These are phyloP conservation scores for Poecilia latipinna DNA, from an alignment of 2,113 vertebrate species.

Conservation along the genomic window DNA sequence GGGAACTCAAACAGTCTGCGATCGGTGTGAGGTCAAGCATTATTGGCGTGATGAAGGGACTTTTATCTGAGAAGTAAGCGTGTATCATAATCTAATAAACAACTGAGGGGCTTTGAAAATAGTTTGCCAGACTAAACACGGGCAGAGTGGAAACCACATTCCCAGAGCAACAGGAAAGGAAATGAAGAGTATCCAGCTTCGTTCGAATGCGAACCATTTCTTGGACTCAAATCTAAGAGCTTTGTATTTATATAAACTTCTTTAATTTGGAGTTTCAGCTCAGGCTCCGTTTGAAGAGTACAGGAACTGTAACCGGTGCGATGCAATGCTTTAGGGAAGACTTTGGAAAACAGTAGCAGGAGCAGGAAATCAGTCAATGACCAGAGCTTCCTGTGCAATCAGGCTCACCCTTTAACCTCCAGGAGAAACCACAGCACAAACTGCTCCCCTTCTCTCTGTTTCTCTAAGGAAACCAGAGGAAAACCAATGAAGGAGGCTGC, in stretches of 20 bases:
- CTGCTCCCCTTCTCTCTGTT: conserved; percentile 57
- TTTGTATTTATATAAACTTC: conserved; percentile 9
- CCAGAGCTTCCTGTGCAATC: conserved; percentile 76
- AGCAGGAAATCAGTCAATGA: conserved; percentile 81
- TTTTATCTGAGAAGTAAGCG: conserved; percentile 57
- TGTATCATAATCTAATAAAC: conserved; percentile 65
- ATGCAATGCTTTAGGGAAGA: conserved; percentile 41
- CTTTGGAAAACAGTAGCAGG: conserved; percentile 75
- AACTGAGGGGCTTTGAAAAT: conserved; percentile 49
- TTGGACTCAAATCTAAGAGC: conserved; percentile 1
- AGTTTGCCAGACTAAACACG: conserved; percentile 59
- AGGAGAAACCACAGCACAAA: conserved; percentile 56
- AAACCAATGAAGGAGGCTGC: background rate
- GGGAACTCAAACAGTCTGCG: conserved; percentile 49
- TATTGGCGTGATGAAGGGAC: conserved; percentile 44
- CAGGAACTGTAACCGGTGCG: conserved; percentile 31
- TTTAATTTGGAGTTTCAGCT: conserved; percentile 5
- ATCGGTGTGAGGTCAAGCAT: conserved; percentile 54
- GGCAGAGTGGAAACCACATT: conserved; percentile 18
- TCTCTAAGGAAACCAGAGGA: conserved; percentile 29
- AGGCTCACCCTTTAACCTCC: conserved; percentile 60
- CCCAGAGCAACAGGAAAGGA: conserved; percentile 24
- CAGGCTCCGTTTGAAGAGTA: conserved; percentile 14
- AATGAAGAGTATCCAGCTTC: conserved; percentile 14
- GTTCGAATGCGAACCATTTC: background rate